Evolutionary conservation across 2,888 invertebrate species (phyloP).

Genomic region (Athetis lepigone): DNA sequence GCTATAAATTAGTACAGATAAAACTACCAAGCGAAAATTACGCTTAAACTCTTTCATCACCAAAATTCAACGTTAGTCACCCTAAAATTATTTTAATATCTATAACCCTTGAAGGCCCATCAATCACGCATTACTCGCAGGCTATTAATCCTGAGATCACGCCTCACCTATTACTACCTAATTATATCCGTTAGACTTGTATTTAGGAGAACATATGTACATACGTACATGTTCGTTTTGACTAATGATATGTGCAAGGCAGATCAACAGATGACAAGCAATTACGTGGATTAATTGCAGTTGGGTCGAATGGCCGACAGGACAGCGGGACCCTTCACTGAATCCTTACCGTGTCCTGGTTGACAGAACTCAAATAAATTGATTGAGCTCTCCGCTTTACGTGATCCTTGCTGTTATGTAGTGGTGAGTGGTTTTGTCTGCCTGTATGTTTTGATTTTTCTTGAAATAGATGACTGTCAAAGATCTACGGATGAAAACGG

Average conservation of each 20-base stretch:
- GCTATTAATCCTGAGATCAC: constrained; percentile 76
- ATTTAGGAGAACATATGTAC: constrained; percentile 64
- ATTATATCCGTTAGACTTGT: constrained; percentile 67
- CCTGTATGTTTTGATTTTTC: neutral
- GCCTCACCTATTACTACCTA: constrained; percentile 78
- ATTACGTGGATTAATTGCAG: constrained; percentile 86
- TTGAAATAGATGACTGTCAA: neutral
- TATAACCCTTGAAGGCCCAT: constrained; percentile 61
- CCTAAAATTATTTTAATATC: constrained; percentile 55
- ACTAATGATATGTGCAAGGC: constrained; percentile 82
- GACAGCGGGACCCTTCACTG: constrained; percentile 57
- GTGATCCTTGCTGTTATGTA: constrained; percentile 5
- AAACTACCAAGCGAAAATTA: constrained; percentile 5
- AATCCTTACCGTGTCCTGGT: constrained; percentile 63
- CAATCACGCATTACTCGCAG: constrained; percentile 67
- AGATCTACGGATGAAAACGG: too few species aligned
- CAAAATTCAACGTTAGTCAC: constrained; percentile 25
- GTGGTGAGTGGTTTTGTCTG: neutral
- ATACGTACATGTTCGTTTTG: constrained; percentile 72
- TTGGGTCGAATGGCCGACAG: constrained; percentile 58
- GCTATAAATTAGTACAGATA: neutral
- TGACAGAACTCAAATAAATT: constrained; percentile 56
- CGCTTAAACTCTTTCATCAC: constrained; percentile 29
- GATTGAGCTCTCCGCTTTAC: constrained; percentile 47
- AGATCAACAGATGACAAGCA: constrained; percentile 86